Conservation (phyloP, 2,797 vertebrate genomes). For the Chelmon rostratus region DNA sequence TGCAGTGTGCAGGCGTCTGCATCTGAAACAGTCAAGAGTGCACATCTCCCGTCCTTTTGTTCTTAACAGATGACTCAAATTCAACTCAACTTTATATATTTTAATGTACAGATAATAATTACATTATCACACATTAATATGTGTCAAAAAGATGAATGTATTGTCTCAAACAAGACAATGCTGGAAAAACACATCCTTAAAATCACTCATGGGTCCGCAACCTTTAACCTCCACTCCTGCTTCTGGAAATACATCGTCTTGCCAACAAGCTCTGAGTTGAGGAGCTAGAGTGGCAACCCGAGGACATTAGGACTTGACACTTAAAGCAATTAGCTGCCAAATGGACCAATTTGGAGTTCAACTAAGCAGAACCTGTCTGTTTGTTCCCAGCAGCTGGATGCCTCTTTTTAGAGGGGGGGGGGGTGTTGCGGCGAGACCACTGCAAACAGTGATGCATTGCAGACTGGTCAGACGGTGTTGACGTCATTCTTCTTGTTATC, state of each 20-base stretch:
- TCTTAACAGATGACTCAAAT: no score
- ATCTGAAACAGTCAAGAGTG: no score
- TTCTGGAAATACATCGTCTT: neutral
- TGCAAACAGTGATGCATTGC: conserved; percentile 7
- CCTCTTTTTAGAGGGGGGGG: conserved; percentile 10
- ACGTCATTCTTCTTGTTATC: neutral
- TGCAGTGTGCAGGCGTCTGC: no score
- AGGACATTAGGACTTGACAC: conserved; percentile 45
- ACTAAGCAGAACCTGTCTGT: conserved; percentile 65
- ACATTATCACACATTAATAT: no score
- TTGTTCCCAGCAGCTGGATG: conserved; percentile 38
- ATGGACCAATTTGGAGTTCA: conserved; percentile 59
- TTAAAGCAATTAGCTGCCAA: conserved; percentile 68
- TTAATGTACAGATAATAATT: no score
- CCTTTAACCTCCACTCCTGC: neutral
- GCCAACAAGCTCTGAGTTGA: conserved; percentile 10
- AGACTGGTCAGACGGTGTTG: neutral
- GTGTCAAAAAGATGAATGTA: no score
- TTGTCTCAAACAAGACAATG: neutral
- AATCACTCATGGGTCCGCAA: neutral
- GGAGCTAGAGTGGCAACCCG: conserved; percentile 21
- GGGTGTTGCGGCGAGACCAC: neutral
- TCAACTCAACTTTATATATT: no score
- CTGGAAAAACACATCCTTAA: neutral
- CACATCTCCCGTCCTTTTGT: no score